Conservation (phyloP, 35 echinoderm and acorn worm species). For the Amphiura filiformis region DNA sequence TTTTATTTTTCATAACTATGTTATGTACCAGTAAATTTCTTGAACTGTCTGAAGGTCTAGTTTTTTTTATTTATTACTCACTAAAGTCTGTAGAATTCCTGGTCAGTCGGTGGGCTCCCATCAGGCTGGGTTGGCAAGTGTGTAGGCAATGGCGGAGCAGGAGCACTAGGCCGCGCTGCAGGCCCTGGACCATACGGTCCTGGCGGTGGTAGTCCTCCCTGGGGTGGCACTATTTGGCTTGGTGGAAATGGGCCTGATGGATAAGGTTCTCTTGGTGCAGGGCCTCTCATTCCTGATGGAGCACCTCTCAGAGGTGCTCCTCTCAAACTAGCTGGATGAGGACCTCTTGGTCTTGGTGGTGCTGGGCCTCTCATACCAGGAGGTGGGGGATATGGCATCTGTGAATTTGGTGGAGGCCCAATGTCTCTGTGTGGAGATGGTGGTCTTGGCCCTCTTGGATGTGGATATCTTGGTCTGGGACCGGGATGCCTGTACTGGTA, state of each 20-base stretch:
- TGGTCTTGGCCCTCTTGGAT: not conserved
- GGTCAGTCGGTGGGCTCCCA: constrained; percentile 56
- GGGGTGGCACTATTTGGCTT: not conserved
- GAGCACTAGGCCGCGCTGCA: not conserved
- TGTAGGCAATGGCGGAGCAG: constrained; percentile 11
- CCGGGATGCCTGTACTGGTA: too few relatives aligned
- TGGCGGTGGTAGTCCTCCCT: too few relatives aligned
- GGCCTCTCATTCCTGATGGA: constrained; percentile 12
- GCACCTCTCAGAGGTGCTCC: constrained; percentile 9
- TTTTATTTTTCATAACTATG: too few relatives aligned
- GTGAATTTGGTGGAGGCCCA: not conserved
- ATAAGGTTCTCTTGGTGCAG: not conserved
- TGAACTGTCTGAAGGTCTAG: too few relatives aligned
- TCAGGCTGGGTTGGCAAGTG: constrained; percentile 48
- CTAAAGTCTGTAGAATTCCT: constrained; percentile 65
- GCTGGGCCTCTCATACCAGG: not conserved
- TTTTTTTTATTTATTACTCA: too few relatives aligned
- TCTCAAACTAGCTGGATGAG: not conserved
- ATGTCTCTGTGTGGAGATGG: not conserved
- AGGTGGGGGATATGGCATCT: not conserved
- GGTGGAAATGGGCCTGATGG: not conserved
- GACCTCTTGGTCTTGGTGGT: constrained; percentile 10
- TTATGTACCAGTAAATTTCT: too few relatives aligned
- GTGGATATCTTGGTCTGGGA: too few relatives aligned
- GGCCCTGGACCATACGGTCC: too few relatives aligned